These are phyloP conservation scores for Oncorhynchus keta DNA, from an alignment of 2,113 vertebrate species.

Conservation along the genomic window DNA sequence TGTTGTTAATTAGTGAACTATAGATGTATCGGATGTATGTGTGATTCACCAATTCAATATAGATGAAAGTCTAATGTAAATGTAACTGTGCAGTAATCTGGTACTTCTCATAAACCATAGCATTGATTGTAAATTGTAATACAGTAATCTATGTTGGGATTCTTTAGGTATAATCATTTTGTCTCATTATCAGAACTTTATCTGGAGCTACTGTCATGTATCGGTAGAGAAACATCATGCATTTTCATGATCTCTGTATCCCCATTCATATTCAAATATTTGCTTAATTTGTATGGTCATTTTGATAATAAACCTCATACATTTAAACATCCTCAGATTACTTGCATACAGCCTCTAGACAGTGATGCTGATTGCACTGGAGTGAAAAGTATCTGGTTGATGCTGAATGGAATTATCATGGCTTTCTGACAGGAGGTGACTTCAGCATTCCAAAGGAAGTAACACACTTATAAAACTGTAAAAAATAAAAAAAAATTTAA, in stretches of 20 bases:
- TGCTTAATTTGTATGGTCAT: conserved; percentile 45
- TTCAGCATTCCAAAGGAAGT: background rate
- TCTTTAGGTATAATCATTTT: conserved; percentile 4
- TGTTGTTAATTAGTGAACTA: conserved; percentile 41
- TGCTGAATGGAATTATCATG: background rate
- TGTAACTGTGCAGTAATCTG: conserved; percentile 25
- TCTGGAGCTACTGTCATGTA: conserved; percentile 27
- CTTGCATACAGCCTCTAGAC: background rate
- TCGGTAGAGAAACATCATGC: conserved; percentile 17
- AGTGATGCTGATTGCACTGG: background rate
- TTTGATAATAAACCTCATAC: conserved; percentile 52
- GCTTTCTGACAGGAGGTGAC: background rate
- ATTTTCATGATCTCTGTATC: conserved; percentile 31
- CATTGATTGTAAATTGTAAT: conserved; percentile 22
- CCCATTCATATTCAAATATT: background rate
- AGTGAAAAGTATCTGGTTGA: background rate
- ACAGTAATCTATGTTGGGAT: background rate
- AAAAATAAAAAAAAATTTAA: too few species aligned
- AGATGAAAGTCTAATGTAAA: conserved; percentile 13
- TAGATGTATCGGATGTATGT: conserved; percentile 34
- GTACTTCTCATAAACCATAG: conserved; percentile 20
- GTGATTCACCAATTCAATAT: conserved; percentile 34
- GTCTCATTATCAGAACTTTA: background rate
- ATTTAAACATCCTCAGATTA: background rate
- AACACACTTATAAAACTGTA: background rate